Conservation (phyloP, 2,888 invertebrate species). For the Ennomos erosarius region DNA sequence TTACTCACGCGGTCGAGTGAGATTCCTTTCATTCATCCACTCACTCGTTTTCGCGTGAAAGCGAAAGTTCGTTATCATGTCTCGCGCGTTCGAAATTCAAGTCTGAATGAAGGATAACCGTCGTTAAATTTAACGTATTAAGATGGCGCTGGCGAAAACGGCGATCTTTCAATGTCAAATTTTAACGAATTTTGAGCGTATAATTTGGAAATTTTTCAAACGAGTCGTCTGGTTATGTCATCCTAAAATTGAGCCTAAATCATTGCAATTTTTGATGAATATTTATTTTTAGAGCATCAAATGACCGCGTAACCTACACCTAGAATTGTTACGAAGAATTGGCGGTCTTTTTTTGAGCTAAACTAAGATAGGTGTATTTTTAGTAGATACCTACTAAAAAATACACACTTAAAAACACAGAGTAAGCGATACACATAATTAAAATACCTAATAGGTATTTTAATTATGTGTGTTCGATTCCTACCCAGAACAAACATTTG, state of each 20-base stretch:
- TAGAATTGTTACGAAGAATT: neutral
- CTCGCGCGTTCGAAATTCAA: constrained; percentile 40
- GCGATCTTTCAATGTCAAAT: constrained; percentile 8
- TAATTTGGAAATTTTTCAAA: neutral
- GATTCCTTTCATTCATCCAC: constrained; percentile 49
- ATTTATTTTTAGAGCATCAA: neutral
- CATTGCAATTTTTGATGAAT: constrained; percentile 4
- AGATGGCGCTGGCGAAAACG: neutral
- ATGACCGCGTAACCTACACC: neutral
- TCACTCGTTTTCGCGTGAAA: constrained; percentile 42
- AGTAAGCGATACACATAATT: too few species aligned
- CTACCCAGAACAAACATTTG: too few species aligned
- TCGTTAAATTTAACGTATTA: neutral
- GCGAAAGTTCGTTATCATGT: constrained; percentile 45
- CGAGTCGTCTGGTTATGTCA: neutral
- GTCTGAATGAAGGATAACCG: constrained; percentile 25
- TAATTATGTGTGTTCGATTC: too few species aligned
- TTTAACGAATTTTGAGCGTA: constrained; percentile 1
- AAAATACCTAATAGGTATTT: too few species aligned
- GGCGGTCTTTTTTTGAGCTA: too few species aligned
- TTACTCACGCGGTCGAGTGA: constrained; percentile 44
- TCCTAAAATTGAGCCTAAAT: neutral
- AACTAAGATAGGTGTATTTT: too few species aligned
- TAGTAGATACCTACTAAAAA: too few species aligned
- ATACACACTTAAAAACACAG: neutral